These are phyloP conservation scores for Phylloscopus trochiloides DNA, from an alignment of 2,113 vertebrate genomes.

Conservation along the genomic window DNA sequence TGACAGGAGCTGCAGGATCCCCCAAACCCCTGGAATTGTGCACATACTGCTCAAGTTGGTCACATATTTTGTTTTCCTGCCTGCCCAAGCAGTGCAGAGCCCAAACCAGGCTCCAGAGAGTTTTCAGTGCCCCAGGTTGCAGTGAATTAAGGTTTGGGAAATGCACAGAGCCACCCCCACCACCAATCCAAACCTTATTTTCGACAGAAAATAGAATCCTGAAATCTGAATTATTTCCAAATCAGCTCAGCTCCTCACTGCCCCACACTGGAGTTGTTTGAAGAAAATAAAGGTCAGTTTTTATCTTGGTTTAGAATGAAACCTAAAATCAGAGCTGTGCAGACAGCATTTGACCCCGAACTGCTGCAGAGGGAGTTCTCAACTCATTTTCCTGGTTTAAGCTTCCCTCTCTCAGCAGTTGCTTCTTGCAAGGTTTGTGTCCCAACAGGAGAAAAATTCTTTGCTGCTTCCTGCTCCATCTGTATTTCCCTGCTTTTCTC, in stretches of 20 bases:
- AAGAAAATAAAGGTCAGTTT: not conserved
- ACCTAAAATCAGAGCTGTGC: not conserved
- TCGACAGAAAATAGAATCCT: not conserved
- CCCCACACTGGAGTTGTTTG: not conserved
- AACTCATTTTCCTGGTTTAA: not conserved
- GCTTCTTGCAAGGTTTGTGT: not conserved
- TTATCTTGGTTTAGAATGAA: not conserved
- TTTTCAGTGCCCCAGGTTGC: not conserved
- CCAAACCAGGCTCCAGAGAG: not conserved
- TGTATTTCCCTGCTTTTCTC: accelerated
- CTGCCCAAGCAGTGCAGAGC: not conserved
- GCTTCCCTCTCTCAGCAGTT: not conserved
- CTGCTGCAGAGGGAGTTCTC: not conserved
- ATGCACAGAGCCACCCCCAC: not conserved
- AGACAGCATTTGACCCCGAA: not conserved
- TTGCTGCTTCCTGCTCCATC: not conserved
- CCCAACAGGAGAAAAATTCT: not conserved
- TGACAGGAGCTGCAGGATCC: not conserved
- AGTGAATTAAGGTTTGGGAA: not conserved
- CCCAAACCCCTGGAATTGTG: not conserved
- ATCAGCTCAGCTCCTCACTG: not conserved
- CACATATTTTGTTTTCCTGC: accelerated
- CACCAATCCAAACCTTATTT: not conserved
- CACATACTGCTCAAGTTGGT: not conserved
- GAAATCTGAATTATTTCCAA: not conserved